phyloP scores from a whole-genome alignment of 2,797 vertebrate species.

The Danionella dracula region DNA sequence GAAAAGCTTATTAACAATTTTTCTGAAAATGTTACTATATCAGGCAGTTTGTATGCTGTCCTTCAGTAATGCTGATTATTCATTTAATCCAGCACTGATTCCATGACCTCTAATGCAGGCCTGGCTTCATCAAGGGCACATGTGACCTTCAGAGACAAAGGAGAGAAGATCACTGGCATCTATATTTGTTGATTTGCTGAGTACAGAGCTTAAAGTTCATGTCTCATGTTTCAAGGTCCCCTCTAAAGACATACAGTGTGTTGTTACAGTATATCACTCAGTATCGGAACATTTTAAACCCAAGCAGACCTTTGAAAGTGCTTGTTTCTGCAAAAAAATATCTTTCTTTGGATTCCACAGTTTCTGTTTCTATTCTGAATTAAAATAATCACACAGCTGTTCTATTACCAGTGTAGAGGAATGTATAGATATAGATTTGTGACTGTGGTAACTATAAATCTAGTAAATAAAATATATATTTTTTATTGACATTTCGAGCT shows the following conservation, averaged over 20 bases:
- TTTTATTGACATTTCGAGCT: no score
- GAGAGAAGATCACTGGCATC: background rate
- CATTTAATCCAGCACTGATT: slow-evolving; percentile 29
- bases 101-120: slow-evolving; percentile 19
- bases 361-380: no score
- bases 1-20: no score
- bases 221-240: slow-evolving; percentile 26
- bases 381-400: no score
- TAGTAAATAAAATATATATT: no score
- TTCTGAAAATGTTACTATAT: background rate
- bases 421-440: no score
- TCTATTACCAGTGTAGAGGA: no score
- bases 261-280: background rate
- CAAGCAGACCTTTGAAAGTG: background rate
- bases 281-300: background rate
- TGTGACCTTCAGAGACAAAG: slow-evolving; percentile 11
- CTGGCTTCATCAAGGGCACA: slow-evolving; percentile 4
- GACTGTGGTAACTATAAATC: no score
- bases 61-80: slow-evolving; percentile 25
- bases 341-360: background rate
- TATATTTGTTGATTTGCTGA: slow-evolving; percentile 21
- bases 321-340: background rate
- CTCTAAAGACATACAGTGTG: background rate
- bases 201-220: slow-evolving; percentile 2
- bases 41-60: background rate